Evolutionary conservation across 2,888 invertebrate genomes (phyloP).

Genomic region (Dendrolimus houi): DNA sequence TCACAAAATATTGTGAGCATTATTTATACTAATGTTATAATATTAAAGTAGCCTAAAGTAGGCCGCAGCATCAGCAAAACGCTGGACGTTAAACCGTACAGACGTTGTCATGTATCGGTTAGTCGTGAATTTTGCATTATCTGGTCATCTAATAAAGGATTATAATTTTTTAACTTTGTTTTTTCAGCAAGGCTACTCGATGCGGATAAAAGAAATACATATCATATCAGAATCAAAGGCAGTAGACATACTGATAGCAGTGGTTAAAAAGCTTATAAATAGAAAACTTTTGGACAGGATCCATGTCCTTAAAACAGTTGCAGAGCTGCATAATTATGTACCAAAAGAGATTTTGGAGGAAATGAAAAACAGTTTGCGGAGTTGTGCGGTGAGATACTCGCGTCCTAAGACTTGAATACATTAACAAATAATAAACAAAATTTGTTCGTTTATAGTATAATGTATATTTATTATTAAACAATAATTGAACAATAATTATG

Average conservation of each 20-base stretch:
- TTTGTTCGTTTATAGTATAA: neutral
- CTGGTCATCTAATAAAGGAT: too few species aligned
- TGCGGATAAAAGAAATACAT: slow-evolving; percentile 5
- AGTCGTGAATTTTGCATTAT: too few species aligned
- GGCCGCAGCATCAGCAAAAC: too few species aligned
- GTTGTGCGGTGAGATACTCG: slow-evolving; percentile 11
- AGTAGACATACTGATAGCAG: neutral
- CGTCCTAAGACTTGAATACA: too few species aligned
- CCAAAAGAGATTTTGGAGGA: slow-evolving; percentile 16
- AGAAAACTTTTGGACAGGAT: slow-evolving; percentile 23
- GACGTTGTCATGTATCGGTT: too few species aligned
- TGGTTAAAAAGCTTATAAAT: slow-evolving; percentile 14
- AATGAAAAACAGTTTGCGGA: slow-evolving; percentile 11
- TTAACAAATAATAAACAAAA: too few species aligned
- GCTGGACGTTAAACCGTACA: too few species aligned
- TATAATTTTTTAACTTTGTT: neutral
- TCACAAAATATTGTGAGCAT: too few species aligned
- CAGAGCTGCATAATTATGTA: slow-evolving; percentile 8
- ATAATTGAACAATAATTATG: too few species aligned
- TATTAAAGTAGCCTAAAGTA: too few species aligned
- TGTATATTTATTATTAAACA: too few species aligned
- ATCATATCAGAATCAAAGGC: slow-evolving; percentile 2
- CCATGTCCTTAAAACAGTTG: slow-evolving; percentile 12
- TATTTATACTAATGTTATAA: too few species aligned
- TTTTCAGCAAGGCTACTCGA: slow-evolving; percentile 4